Evolutionary conservation across 2,113 vertebrate genomes (phyloP).

Genomic region (Galbula dea): DNA sequence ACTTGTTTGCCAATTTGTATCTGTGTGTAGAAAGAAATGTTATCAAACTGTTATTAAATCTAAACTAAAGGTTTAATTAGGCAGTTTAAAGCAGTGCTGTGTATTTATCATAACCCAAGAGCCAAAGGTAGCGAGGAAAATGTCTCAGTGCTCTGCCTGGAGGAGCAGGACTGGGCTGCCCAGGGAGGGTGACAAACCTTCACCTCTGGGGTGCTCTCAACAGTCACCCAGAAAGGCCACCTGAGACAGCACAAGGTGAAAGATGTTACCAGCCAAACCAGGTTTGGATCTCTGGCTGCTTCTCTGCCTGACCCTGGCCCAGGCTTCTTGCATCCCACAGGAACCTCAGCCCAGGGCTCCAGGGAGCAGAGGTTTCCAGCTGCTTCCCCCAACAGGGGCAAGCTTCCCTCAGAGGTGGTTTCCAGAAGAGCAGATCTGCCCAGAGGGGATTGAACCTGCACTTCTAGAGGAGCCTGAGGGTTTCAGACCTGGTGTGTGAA

Average conservation of each 20-base stretch:
- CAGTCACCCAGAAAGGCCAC: background rate
- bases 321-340: background rate
- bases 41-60: background rate
- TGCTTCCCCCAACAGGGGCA: background rate
- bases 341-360: background rate
- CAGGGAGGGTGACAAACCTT: accelerated
- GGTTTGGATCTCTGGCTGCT: background rate
- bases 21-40: accelerated
- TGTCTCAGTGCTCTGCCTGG: background rate
- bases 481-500: no score
- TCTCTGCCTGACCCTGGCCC: background rate
- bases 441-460: accelerated
- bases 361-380: background rate
- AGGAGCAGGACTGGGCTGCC: background rate
- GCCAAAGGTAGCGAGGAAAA: accelerated
- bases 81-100: background rate
- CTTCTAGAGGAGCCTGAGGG: no score
- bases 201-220: background rate
- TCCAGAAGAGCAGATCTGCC: background rate
- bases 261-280: background rate
- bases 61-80: background rate
- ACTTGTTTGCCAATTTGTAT: background rate
- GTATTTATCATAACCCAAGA: background rate
- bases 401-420: background rate
- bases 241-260: background rate